Conservation (phyloP, 2,113 vertebrate species). For the Hippocampus barbouri region DNA sequence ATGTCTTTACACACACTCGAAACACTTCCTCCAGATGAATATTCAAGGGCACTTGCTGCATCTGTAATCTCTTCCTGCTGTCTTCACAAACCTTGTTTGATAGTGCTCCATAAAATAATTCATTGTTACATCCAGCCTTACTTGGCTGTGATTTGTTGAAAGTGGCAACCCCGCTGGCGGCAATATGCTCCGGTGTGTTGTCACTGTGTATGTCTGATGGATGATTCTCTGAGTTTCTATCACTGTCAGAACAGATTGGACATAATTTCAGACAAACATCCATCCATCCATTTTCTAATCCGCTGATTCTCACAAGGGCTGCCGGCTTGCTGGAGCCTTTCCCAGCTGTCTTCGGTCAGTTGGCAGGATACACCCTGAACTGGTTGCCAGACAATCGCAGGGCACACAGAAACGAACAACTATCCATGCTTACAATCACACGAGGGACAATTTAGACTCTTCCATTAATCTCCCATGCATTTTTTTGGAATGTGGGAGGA, state of each 20-base stretch:
- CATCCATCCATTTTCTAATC: too few species aligned
- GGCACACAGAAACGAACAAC: too few species aligned
- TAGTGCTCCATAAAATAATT: constrained; percentile 41
- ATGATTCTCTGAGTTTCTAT: constrained; percentile 23
- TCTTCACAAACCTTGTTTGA: constrained; percentile 38
- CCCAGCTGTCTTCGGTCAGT: too few species aligned
- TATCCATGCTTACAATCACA: too few species aligned
- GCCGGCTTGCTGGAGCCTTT: too few species aligned
- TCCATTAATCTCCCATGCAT: too few species aligned
- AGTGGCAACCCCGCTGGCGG: constrained; percentile 49
- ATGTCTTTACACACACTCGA: constrained; percentile 19
- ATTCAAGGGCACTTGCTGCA: constrained; percentile 38
- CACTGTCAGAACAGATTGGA: constrained; percentile 16
- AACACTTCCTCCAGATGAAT: constrained; percentile 56
- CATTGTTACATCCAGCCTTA: constrained; percentile 42
- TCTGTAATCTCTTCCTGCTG: constrained; percentile 22
- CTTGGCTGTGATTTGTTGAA: constrained; percentile 60
- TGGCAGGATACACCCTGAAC: too few species aligned
- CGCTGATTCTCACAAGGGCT: too few species aligned
- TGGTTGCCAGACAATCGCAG: too few species aligned
- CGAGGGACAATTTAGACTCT: too few species aligned
- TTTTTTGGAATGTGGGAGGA: too few species aligned
- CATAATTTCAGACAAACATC: constrained; percentile 8
- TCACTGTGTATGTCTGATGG: constrained; percentile 28
- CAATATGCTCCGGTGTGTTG: constrained; percentile 27